These are phyloP conservation scores for Eugnorisma glareosa DNA, from an alignment of 2,888 invertebrate genomes.

Conservation along the genomic window DNA sequence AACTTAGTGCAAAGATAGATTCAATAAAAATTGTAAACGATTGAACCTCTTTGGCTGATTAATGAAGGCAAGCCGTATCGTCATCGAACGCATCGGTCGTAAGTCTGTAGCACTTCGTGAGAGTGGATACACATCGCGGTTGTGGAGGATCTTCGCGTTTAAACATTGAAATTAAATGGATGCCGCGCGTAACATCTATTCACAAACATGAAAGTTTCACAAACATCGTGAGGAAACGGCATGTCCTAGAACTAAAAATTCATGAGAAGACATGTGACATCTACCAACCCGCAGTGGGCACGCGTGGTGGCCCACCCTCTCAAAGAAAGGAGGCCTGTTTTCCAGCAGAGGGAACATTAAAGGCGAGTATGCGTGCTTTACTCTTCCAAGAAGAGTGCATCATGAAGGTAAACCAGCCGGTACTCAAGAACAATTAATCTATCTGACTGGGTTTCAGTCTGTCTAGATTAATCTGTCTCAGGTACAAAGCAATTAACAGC, in stretches of 20 bases:
- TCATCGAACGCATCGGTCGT: not conserved
- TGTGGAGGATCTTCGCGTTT: too few species aligned
- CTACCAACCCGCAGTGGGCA: too few species aligned
- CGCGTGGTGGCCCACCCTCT: too few species aligned
- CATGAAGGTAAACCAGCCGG: not conserved
- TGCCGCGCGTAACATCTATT: too few species aligned
- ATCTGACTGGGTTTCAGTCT: not conserved
- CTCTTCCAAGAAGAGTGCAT: not conserved
- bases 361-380: not conserved
- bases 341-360: too few species aligned
- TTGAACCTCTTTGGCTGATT: conserved; percentile 24
- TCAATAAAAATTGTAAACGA: conserved; percentile 24
- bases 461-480: conserved; percentile 16
- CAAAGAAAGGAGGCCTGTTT: too few species aligned
- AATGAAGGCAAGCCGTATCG: conserved; percentile 15
- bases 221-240: too few species aligned
- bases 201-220: too few species aligned
- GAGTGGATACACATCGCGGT: not conserved
- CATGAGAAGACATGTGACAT: too few species aligned
- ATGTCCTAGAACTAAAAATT: too few species aligned
- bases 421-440: conserved; percentile 10
- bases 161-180: too few species aligned
- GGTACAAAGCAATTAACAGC: conserved; percentile 18
- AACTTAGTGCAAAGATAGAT: conserved; percentile 22
- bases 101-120: not conserved